These are phyloP conservation scores for Rhagoletis pomonella DNA, from an alignment of 1,140 invertebrate species.

Conservation along the genomic window DNA sequence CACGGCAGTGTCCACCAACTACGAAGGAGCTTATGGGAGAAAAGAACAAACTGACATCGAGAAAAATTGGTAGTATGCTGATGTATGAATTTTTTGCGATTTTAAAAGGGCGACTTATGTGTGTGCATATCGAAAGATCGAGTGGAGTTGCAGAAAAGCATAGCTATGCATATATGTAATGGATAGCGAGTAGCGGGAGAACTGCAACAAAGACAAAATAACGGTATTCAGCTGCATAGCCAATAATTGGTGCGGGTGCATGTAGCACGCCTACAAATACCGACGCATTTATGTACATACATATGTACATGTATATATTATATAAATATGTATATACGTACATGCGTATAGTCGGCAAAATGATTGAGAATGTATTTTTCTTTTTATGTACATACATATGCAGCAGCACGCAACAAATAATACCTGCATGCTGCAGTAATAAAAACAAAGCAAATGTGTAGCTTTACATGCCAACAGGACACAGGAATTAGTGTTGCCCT, in stretches of 20 bases:
- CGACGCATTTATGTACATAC: background rate
- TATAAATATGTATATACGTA: background rate
- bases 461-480: background rate
- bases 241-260: conserved; percentile 41
- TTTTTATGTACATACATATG: background rate
- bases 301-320: no score
- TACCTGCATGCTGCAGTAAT: background rate
- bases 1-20: background rate
- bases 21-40: background rate
- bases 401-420: background rate
- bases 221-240: conserved; percentile 4
- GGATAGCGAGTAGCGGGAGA: background rate
- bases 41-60: background rate
- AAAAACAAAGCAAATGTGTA: conserved; percentile 23
- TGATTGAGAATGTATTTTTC: no score
- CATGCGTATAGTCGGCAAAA: background rate
- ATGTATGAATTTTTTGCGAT: background rate
- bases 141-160: background rate
- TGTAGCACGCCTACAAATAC: conserved; percentile 36
- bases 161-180: background rate
- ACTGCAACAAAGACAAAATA: background rate
- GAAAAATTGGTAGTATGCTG: conserved; percentile 48
- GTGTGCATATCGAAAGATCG: background rate
- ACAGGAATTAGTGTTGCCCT: background rate
- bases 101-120: background rate